Conservation (phyloP, 2,888 invertebrate species). For the Nymphalis polychloros region DNA sequence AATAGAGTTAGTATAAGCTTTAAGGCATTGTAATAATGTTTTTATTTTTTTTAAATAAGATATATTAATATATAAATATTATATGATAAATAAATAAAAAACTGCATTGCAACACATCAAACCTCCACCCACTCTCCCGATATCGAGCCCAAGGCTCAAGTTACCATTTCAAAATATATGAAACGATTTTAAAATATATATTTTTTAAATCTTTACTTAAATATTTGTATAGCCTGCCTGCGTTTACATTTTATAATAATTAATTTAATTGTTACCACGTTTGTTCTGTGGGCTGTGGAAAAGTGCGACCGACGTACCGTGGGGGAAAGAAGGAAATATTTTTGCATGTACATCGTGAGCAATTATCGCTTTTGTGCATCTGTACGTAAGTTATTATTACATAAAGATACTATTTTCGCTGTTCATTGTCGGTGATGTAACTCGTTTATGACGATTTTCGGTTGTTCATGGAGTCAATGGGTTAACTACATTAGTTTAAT, state of each 20-base stretch:
- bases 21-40: no score
- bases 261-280: not conserved
- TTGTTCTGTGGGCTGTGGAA: constrained; percentile 15
- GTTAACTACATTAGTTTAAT: no score
- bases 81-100: no score
- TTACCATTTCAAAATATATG: no score
- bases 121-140: no score
- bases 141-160: no score
- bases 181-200: not conserved
- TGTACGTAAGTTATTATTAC: constrained; percentile 34
- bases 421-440: constrained; percentile 9
- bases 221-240: not conserved
- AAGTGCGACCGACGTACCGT: constrained; percentile 10
- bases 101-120: no score
- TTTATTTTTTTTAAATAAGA: no score
- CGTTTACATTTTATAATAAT: not conserved
- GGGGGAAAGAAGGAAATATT: constrained; percentile 50
- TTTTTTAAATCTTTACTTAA: not conserved
- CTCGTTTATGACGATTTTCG: not conserved
- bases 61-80: no score
- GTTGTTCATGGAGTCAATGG: not conserved
- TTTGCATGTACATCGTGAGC: constrained; percentile 35
- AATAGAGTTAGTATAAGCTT: no score
- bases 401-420: constrained; percentile 22
- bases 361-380: constrained; percentile 47